Conservation (phyloP, 2,797 vertebrate genomes). For the Megalops cyprinoides region DNA sequence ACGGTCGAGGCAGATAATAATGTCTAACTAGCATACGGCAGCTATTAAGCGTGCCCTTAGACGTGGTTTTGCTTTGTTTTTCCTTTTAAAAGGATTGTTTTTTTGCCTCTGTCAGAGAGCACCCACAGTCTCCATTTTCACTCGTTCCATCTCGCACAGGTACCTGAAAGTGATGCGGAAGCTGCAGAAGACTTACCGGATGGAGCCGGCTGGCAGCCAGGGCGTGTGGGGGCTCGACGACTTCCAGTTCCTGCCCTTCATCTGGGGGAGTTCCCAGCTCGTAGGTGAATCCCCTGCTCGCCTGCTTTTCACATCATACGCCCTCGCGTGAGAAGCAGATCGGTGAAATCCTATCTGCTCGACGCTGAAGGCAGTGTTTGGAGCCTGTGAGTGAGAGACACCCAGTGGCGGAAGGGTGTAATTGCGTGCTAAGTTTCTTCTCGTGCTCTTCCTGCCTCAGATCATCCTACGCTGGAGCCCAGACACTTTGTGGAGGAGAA, state of each 20-base stretch:
- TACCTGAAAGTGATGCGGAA: conserved; percentile 93
- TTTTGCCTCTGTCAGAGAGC: neutral
- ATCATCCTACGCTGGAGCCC: conserved; percentile 84
- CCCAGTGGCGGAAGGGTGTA: conserved; percentile 8
- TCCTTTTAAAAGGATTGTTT: neutral
- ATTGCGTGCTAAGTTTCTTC: neutral
- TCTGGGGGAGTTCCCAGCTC: conserved; percentile 95
- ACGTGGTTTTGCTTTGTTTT: neutral
- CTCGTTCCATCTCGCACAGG: conserved; percentile 60
- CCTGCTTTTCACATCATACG: neutral
- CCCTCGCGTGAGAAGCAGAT: neutral
- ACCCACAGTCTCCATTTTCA: neutral
- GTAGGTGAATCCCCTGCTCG: conserved; percentile 76
- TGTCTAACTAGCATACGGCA: too few species aligned
- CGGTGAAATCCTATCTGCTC: neutral
- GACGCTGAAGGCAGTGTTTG: neutral
- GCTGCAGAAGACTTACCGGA: conserved; percentile 92
- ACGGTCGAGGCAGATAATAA: too few species aligned
- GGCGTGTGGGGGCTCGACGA: conserved; percentile 97
- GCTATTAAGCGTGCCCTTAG: neutral
- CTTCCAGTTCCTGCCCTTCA: conserved; percentile 97
- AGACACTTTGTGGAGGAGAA: conserved; percentile 92
- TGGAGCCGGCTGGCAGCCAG: conserved; percentile 97
- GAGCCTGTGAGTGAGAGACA: conserved; percentile 9
- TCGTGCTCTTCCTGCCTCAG: conserved; percentile 59